These are phyloP conservation scores for Arge pagana DNA, from an alignment of 2,888 invertebrate genomes.

Conservation along the genomic window DNA sequence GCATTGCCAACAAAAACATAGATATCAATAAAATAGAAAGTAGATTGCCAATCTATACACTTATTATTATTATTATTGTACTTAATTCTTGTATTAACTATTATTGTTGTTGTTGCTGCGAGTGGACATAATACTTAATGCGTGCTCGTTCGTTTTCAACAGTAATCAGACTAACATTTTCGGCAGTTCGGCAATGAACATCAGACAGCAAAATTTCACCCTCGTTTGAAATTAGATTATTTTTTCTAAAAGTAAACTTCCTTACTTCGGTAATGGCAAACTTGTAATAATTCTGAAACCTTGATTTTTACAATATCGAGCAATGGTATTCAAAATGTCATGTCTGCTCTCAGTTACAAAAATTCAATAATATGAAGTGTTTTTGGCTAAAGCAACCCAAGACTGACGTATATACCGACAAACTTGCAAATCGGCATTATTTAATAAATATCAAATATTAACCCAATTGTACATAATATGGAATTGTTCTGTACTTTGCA, in stretches of 20 bases:
- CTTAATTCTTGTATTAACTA: too few relatives aligned
- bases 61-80: too few relatives aligned
- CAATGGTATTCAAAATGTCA: conserved; percentile 8
- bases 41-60: conserved; percentile 6
- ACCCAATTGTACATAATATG: conserved; percentile 57
- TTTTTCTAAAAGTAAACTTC: too few relatives aligned
- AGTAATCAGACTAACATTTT: too few relatives aligned
- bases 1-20: background rate
- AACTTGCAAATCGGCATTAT: conserved; percentile 54
- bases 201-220: too few relatives aligned
- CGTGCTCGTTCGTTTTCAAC: too few relatives aligned
- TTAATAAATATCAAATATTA: conserved; percentile 54
- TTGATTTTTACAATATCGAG: conserved; percentile 1
- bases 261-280: too few relatives aligned
- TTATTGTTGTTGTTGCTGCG: too few relatives aligned
- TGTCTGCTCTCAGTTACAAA: conserved; percentile 7
- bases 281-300: too few relatives aligned
- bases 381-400: conserved; percentile 54
- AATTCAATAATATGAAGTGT: conserved; percentile 35
- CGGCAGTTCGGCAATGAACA: too few relatives aligned
- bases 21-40: background rate
- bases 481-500: conserved; percentile 41
- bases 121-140: too few relatives aligned
- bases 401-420: conserved; percentile 55
- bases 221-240: too few relatives aligned